phyloP scores from a whole-genome alignment of 2,113 vertebrate genomes.

The Callipepla californica region DNA sequence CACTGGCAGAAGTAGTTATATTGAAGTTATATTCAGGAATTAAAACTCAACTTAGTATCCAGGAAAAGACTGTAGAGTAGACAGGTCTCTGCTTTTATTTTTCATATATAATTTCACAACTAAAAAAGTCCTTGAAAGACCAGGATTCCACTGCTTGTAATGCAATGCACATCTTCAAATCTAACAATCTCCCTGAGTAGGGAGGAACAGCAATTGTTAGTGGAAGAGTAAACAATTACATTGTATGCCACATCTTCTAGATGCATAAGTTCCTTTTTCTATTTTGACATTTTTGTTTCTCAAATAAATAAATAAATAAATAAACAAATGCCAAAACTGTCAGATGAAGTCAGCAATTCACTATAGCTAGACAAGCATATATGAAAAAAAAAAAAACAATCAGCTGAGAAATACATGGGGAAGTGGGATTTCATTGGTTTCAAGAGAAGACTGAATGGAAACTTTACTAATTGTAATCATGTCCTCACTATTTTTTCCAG shows the following conservation, averaged over 20 bases:
- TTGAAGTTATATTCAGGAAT: neutral
- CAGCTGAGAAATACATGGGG: fast-evolving
- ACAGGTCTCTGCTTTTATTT: neutral
- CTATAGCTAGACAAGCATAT: neutral
- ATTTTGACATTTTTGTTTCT: neutral
- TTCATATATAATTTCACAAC: neutral
- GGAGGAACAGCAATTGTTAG: neutral
- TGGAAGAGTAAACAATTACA: neutral
- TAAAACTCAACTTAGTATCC: neutral
- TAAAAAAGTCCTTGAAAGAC: neutral
- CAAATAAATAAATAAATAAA: neutral
- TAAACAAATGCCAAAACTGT: neutral
- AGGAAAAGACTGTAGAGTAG: neutral
- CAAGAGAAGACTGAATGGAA: neutral
- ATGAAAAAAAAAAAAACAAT: neutral
- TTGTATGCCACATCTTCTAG: neutral
- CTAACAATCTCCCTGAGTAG: neutral
- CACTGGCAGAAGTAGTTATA: neutral
- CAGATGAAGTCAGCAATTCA: neutral
- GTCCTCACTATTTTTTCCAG: neutral
- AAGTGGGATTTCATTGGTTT: neutral
- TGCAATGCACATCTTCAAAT: neutral
- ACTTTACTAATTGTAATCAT: neutral
- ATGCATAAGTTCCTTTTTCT: neutral
- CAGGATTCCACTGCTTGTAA: neutral